Evolutionary conservation across 2,113 vertebrate species (phyloP).

Genomic region (Ictalurus punctatus): DNA sequence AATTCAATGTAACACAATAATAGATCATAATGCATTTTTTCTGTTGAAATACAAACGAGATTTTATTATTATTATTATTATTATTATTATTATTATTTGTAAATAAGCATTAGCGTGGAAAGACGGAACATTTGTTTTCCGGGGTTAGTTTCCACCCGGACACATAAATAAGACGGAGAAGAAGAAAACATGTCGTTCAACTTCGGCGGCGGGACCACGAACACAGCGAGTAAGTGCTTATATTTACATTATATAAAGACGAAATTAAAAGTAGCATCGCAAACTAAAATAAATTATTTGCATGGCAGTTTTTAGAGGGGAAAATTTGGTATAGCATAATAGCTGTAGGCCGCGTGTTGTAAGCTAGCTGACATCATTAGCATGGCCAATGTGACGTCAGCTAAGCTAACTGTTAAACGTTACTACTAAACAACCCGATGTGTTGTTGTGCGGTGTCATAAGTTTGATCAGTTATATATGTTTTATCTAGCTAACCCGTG

Average conservation of each 20-base stretch:
- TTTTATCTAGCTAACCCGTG: too few relatives aligned
- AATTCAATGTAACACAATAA: not conserved
- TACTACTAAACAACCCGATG: not conserved
- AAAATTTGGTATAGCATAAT: not conserved
- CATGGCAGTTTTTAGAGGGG: not conserved
- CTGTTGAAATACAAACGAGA: not conserved
- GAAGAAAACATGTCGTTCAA: conserved; percentile 75
- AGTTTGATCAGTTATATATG: not conserved
- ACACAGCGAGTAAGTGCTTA: conserved; percentile 65
- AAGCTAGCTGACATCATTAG: not conserved
- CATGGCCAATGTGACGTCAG: not conserved
- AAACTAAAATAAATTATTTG: not conserved
- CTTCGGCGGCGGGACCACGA: conserved; percentile 69
- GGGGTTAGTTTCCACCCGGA: conserved; percentile 20
- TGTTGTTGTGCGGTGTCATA: not conserved
- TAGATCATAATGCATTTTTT: not conserved
- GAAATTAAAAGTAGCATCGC: not conserved
- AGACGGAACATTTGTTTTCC: not conserved
- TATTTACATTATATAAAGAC: not conserved
- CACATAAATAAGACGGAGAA: not conserved
- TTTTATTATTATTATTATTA: not conserved
- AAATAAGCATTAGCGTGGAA: not conserved
- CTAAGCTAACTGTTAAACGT: not conserved
- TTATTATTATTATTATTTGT: not conserved
- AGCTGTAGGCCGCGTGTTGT: too few relatives aligned